phyloP scores from a whole-genome alignment of 2,113 vertebrate species.

The Xerus inauris region DNA sequence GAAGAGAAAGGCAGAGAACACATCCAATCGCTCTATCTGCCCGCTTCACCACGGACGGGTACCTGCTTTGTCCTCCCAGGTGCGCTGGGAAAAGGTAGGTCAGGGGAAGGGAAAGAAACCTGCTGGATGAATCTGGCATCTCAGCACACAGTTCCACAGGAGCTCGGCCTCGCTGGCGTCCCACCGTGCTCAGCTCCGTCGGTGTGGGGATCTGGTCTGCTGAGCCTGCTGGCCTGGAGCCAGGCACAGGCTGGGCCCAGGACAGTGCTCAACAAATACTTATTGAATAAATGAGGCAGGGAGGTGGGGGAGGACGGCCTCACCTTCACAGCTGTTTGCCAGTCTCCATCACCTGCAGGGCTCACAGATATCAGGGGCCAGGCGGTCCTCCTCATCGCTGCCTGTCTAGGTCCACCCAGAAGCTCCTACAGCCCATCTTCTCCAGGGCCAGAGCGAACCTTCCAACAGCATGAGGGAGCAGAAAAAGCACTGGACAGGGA shows the following conservation, averaged over 20 bases:
- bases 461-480: neutral
- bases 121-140: neutral
- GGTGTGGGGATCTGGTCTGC: neutral
- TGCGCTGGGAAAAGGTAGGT: neutral
- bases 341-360: neutral
- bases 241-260: neutral
- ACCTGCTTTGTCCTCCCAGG: conserved; percentile 4
- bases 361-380: neutral
- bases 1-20: neutral
- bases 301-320: neutral
- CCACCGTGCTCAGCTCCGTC: neutral
- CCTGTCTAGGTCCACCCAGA: neutral
- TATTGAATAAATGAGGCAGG: neutral
- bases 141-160: neutral
- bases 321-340: neutral
- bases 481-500: rapidly evolving
- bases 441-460: neutral
- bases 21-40: neutral
- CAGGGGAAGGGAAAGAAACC: neutral
- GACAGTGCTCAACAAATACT: neutral
- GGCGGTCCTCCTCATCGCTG: rapidly evolving
- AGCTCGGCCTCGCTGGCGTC: neutral
- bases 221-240: too few relatives aligned
- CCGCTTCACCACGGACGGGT: neutral
- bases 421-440: neutral